A percentile compares a stretch with the other conserved stretches of the same genome.
Evolutionary conservation across 2,113 vertebrate genomes (phyloP).

Genomic region (Acrocephalus arundinaceus): DNA sequence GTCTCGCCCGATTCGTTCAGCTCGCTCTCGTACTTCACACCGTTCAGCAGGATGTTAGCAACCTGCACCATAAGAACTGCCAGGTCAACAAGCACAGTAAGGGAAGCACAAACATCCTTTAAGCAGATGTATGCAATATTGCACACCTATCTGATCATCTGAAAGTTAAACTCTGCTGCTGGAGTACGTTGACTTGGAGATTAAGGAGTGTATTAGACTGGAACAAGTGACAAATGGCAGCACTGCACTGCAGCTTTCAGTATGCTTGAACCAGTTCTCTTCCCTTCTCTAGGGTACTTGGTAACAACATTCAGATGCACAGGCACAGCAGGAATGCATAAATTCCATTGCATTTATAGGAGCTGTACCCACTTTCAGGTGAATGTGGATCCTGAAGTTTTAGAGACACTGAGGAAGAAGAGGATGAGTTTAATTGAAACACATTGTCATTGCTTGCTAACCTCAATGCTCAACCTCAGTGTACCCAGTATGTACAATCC

Average conservation of each 20-base stretch:
- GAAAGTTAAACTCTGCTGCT: not conserved
- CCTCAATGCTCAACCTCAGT: not conserved
- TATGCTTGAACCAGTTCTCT: not conserved
- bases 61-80: constrained; percentile 77
- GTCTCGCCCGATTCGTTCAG: constrained; percentile 80
- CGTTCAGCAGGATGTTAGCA: constrained; percentile 94
- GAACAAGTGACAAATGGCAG: not conserved
- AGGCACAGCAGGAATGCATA: not conserved
- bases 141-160: not conserved
- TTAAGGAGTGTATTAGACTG: not conserved
- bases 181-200: not conserved
- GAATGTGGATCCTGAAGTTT: not conserved
- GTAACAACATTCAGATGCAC: not conserved
- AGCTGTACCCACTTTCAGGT: not conserved
- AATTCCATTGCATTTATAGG: not conserved
- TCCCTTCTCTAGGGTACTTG: not conserved
- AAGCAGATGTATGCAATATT: not conserved
- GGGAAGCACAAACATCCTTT: not conserved
- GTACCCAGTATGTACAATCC: not conserved
- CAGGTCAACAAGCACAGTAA: constrained; percentile 17
- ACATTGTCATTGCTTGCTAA: not conserved
- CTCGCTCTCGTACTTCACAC: constrained; percentile 92
- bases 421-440: not conserved
- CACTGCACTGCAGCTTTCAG: not conserved
- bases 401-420: not conserved